Conservation (phyloP, 2,797 vertebrate species). For the Rhinatrema bivittatum region DNA sequence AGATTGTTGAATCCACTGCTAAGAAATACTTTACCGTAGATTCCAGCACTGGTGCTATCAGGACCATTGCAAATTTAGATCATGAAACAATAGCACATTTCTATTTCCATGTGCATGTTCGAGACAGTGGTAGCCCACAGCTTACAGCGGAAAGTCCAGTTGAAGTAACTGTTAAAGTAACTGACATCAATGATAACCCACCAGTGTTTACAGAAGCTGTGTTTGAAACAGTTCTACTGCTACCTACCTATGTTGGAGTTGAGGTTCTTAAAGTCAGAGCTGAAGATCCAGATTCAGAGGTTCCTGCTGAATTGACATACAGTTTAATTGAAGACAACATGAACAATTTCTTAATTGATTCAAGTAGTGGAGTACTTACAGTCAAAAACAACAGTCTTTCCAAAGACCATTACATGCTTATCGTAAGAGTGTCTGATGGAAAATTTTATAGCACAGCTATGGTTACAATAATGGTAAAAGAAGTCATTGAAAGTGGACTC, state of each 20-base stretch:
- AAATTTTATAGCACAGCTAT: constrained; percentile 83
- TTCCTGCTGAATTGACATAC: constrained; percentile 76
- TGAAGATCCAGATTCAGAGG: constrained; percentile 79
- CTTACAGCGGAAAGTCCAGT: constrained; percentile 85
- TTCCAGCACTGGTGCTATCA: constrained; percentile 88
- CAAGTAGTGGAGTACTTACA: constrained; percentile 72
- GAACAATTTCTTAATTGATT: constrained; percentile 81
- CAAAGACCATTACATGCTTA: constrained; percentile 83
- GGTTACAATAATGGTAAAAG: constrained; percentile 78
- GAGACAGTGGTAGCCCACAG: constrained; percentile 85
- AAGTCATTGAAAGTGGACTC: constrained; percentile 88
- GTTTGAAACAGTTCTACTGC: constrained; percentile 81
- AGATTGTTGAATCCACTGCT: constrained; percentile 90
- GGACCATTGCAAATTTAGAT: constrained; percentile 87
- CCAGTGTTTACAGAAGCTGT: constrained; percentile 78
- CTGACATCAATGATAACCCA: constrained; percentile 90
- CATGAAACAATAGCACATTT: constrained; percentile 80
- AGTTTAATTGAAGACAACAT: constrained; percentile 76
- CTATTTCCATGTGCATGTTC: constrained; percentile 86
- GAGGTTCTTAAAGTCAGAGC: constrained; percentile 84
- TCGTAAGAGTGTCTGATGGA: constrained; percentile 84
- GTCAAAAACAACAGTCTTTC: constrained; percentile 84
- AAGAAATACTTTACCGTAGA: constrained; percentile 91
- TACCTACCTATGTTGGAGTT: constrained; percentile 89
- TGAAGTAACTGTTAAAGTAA: constrained; percentile 85